Evolutionary conservation across 2,888 invertebrate species (phyloP), one percentile per base, ranked within the genome.

Genomic region (Tetheella fluctuosa): DNA sequence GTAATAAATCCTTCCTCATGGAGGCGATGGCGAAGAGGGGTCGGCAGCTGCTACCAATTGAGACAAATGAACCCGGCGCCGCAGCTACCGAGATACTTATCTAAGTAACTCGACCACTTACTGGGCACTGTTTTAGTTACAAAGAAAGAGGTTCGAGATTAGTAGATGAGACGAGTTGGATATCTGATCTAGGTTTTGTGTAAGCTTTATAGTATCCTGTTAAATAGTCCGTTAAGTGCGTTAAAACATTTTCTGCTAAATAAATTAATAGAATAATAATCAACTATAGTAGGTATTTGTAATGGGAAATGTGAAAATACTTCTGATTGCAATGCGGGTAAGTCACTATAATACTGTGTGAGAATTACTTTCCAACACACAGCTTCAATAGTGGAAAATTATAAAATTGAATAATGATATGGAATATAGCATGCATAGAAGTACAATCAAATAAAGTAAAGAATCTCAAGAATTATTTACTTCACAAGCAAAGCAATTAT

Each of bases 11-110:
- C 76, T 72, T 73, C 68, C 66, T 54, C 70, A 66, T 73, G 74
- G 77, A 72, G 75, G 72, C 73, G 20, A 20, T 20, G 48, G 68
- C 69, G 69, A 69, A 76, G 69, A 68, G 77, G 75, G 74, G 71
- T 67, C 73, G 76, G 80, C 88, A 88, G 88, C 85, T 86, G 89
- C 74, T 69, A 70, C 77, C 88, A 90, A 90, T 90, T 90, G 90
- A 86, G 74, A 82, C 83, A 84, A 90, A 89, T 86, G 86, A 88
- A 73, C 69, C 64, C 85, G 90, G 90, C 89, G 90, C 90, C 90
- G 78, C 63, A 15, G 59, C 64, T 67, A 65, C 48, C 30, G 54
- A 61, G 52, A 55, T 63, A 65, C 67, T 65, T 62, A 59, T 59
- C 61, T 61, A 60, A 59, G 52, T 54, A 61, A 67, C 63, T 62